Conservation (phyloP, 2,113 vertebrate genomes). For the Cynoglossus semilaevis region DNA sequence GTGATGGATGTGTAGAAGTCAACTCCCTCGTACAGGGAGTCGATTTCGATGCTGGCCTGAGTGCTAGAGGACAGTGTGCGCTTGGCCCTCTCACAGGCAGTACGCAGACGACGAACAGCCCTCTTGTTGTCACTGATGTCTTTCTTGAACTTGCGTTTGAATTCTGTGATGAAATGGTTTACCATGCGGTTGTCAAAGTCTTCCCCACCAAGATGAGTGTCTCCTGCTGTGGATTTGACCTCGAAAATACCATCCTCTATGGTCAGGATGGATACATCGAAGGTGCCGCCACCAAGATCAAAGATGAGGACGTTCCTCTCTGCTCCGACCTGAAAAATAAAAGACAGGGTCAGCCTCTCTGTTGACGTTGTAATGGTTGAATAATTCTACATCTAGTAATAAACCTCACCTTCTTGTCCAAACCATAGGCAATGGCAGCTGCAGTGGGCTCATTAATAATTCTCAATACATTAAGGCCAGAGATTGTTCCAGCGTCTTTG, state of each 20-base stretch:
- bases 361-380: too few species aligned
- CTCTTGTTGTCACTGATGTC: slow-evolving; percentile 82
- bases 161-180: slow-evolving; percentile 78
- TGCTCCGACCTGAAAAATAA: slow-evolving; percentile 67
- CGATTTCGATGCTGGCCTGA: slow-evolving; percentile 81
- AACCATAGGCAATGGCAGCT: slow-evolving; percentile 78
- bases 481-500: slow-evolving; percentile 81
- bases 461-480: slow-evolving; percentile 77
- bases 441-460: slow-evolving; percentile 83
- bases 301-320: slow-evolving; percentile 94
- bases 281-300: slow-evolving; percentile 94
- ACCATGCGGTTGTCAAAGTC: slow-evolving; percentile 82
- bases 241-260: slow-evolving; percentile 79
- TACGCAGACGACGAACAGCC: slow-evolving; percentile 78
- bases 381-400: not conserved
- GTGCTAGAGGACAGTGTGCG: slow-evolving; percentile 82
- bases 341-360: not conserved
- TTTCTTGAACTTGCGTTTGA: slow-evolving; percentile 81
- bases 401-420: slow-evolving; percentile 74
- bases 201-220: slow-evolving; percentile 79
- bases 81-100: slow-evolving; percentile 79
- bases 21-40: slow-evolving; percentile 92
- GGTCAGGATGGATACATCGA: slow-evolving; percentile 82
- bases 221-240: slow-evolving; percentile 79
- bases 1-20: slow-evolving; percentile 98